Evolutionary conservation across 2,113 vertebrate genomes (phyloP).

Genomic region (Dryoscopus gambensis): DNA sequence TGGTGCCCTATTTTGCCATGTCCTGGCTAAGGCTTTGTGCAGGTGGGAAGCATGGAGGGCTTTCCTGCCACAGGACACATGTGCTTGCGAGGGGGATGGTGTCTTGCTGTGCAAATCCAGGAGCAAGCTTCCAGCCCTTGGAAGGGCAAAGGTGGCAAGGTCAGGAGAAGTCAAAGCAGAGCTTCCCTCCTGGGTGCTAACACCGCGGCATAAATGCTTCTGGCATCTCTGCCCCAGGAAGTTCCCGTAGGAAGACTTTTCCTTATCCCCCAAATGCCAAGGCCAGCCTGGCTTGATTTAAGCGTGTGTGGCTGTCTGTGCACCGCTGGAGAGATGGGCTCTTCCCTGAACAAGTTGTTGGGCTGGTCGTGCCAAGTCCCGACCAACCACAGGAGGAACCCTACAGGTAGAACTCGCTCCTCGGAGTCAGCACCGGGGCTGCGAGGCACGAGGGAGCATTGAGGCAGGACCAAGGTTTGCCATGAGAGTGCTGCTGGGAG

Average conservation of each 20-base stretch:
- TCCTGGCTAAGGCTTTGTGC: background rate
- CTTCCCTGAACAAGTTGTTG: background rate
- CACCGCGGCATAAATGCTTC: accelerated
- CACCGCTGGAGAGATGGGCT: accelerated
- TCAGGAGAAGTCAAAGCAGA: background rate
- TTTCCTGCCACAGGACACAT: background rate
- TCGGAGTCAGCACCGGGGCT: accelerated
- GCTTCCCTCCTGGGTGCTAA: background rate
- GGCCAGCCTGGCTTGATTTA: background rate
- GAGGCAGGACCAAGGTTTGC: background rate
- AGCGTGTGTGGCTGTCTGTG: accelerated
- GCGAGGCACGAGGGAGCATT: accelerated
- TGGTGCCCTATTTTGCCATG: accelerated
- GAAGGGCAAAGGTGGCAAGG: background rate
- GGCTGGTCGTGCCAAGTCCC: background rate
- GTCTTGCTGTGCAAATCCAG: background rate
- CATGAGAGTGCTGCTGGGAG: background rate
- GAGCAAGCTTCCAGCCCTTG: background rate
- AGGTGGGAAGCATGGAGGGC: background rate
- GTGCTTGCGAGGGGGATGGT: accelerated
- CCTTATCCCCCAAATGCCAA: background rate
- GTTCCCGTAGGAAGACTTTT: background rate
- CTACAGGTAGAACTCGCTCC: background rate
- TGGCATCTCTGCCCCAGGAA: background rate
- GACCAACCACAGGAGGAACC: background rate